phyloP scores from a whole-genome alignment of 1,140 invertebrate species.

The Panulirus ornatus region DNA sequence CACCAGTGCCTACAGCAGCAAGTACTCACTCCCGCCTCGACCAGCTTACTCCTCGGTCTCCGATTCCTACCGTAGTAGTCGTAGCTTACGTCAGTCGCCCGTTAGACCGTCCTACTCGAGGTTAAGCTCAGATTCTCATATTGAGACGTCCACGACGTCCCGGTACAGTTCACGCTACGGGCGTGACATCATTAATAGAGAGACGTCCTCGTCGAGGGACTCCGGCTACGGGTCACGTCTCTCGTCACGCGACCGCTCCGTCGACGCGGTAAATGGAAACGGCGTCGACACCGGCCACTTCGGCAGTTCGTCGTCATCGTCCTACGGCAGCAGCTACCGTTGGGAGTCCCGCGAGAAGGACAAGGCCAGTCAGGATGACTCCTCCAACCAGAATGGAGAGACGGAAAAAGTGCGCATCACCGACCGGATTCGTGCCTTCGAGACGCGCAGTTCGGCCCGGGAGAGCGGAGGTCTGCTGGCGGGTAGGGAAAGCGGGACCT shows the following conservation, averaged over 20 bases:
- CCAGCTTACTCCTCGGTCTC: conserved; percentile 67
- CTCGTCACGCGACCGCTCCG: conserved; percentile 64
- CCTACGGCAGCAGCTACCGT: conserved; percentile 69
- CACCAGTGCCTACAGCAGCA: conserved; percentile 27
- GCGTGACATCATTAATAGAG: conserved; percentile 33
- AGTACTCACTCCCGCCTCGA: conserved; percentile 58
- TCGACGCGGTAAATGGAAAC: conserved; percentile 66
- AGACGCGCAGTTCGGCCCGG: conserved; percentile 49
- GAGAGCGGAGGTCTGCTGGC: conserved; percentile 46
- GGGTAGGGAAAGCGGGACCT: conserved; percentile 38
- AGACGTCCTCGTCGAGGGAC: conserved; percentile 56
- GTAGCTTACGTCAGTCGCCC: conserved; percentile 63
- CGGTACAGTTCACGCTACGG: conserved; percentile 38
- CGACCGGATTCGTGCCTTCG: conserved; percentile 61
- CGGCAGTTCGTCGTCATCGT: conserved; percentile 48
- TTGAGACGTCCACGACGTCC: not conserved
- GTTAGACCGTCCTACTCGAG: conserved; percentile 59
- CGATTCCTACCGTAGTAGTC: conserved; percentile 70
- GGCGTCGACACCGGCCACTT: conserved; percentile 64
- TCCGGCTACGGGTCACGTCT: conserved; percentile 68
- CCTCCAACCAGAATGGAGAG: conserved; percentile 59
- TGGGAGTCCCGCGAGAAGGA: conserved; percentile 65
- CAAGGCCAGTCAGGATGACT: conserved; percentile 34
- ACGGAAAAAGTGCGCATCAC: conserved; percentile 62
- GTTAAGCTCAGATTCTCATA: conserved; percentile 58